phyloP scores from a whole-genome alignment of 2,888 invertebrate species.

The Apomyelois bistriatella region DNA sequence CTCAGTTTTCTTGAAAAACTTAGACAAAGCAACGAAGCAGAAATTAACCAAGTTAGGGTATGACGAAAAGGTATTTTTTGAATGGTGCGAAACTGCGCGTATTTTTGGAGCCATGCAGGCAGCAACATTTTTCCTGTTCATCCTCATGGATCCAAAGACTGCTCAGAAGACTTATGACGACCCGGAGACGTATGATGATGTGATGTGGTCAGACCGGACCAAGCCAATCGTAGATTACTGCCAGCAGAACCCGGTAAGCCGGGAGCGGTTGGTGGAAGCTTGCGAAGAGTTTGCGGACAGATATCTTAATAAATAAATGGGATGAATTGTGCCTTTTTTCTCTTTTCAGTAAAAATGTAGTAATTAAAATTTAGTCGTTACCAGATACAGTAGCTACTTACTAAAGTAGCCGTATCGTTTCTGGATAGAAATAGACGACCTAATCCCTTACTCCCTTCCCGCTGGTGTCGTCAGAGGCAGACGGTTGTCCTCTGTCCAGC shows the following conservation, averaged over 20 bases:
- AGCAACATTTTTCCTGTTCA: conserved; percentile 31
- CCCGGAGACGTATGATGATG: conserved; percentile 34
- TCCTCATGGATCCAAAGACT: conserved; percentile 36
- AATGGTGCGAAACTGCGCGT: conserved; percentile 38
- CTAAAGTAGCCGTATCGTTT: no score
- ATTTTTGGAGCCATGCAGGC: conserved; percentile 37
- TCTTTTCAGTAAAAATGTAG: not conserved
- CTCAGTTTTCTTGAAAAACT: conserved; percentile 33
- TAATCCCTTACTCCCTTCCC: no score
- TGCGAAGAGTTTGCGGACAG: conserved; percentile 28
- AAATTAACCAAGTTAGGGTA: conserved; percentile 38
- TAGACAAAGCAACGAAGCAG: conserved; percentile 35
- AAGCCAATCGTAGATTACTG: conserved; percentile 32
- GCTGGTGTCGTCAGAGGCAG: no score
- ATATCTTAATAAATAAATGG: conserved; percentile 12
- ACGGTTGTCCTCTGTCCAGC: no score
- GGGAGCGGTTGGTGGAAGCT: conserved; percentile 29
- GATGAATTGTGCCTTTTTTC: not conserved
- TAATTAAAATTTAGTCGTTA: no score
- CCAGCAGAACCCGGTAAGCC: conserved; percentile 21
- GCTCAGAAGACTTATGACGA: conserved; percentile 38
- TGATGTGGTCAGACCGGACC: conserved; percentile 33
- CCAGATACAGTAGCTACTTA: no score
- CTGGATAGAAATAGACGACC: no score
- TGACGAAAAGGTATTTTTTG: conserved; percentile 30